A percentile compares a stretch with the other conserved stretches of the same genome.
Conservation (phyloP, 1,140 invertebrate genomes). For the Sinonovacula constricta region DNA sequence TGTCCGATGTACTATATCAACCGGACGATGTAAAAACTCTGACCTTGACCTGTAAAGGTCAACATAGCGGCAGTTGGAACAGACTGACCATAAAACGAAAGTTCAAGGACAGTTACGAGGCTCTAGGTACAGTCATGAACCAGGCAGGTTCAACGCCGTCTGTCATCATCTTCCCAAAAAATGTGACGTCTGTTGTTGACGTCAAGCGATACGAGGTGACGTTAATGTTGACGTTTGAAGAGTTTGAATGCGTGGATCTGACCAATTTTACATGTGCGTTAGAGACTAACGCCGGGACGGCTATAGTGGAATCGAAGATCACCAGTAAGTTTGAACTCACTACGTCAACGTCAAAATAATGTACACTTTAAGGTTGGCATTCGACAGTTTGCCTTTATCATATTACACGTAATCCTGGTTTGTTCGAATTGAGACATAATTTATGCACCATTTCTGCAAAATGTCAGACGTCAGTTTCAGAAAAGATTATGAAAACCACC, state of each 20-base stretch:
- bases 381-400: no score
- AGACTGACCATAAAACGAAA: conserved; percentile 24
- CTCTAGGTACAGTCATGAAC: conserved; percentile 17
- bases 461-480: no score
- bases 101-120: conserved; percentile 39
- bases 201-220: conserved; percentile 11
- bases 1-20: conserved; percentile 27
- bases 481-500: no score
- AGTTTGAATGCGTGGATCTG: conserved; percentile 28
- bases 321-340: conserved; percentile 38
- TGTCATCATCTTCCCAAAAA: conserved; percentile 29
- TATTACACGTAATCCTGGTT: no score
- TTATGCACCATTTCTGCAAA: no score
- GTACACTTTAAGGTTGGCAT: no score
- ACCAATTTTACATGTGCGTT: conserved; percentile 45
- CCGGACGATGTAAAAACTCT: conserved; percentile 39
- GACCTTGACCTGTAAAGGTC: conserved; percentile 32
- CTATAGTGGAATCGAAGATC: conserved; percentile 1
- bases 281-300: conserved; percentile 11
- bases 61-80: conserved; percentile 26
- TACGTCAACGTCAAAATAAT: no score
- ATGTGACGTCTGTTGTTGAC: conserved; percentile 21
- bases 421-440: no score
- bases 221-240: conserved; percentile 23
- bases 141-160: conserved; percentile 1